Base-by-base conservation (phyloP, 2,113 vertebrate species). In the Erythrolamprus reginae region DNA sequence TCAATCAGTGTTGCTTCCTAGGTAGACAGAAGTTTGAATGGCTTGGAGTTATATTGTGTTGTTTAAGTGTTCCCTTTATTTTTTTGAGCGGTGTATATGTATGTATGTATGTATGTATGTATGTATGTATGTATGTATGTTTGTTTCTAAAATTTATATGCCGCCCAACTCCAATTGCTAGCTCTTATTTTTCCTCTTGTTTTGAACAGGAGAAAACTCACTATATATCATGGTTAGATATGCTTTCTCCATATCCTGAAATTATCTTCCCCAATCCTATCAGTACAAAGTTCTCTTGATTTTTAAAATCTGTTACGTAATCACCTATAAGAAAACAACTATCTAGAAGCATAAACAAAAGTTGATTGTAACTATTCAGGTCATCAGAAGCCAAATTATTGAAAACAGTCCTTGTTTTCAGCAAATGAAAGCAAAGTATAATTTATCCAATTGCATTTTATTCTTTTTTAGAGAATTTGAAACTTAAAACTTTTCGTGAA, bases 401-500 rank as follows among this genome's bases (percentile, higher is more conserved):
- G 28, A 28, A 90, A 10, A 33, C 42, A 12, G 19, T 8, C 10
- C 53, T 90, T n/a, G 19, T 26, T 90, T 53, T 58, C 82, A 28
- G 26, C 87, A 90, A 82, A 61, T 17, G 65, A 38, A 38, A 19
- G 28, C 21, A 86, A 93, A 83, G 17, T 88, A 94, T 47, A 90
- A 58, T 26, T 82, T 53, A 84, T 23, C 84, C 94, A 91, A 91
- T 77, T 89, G 92, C 92, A 50, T n/a, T 56, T 56, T 58, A 85
- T 9, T 88, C n/a, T n/a, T 89, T 85, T 77, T 90, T 91, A 58
- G 42, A 45, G 89, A 92, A 56, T 91, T 91, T 91, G 84, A 90
- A 89, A 95, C 33, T 87, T 93, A 84, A 91, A 45, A 17, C 89
- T 89, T 88, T 94, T 58, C 24, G 45, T 82, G 89, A 92, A 82